phyloP scores from a whole-genome alignment of 2,888 invertebrate genomes.

The Mimumesa dahlbomi region DNA sequence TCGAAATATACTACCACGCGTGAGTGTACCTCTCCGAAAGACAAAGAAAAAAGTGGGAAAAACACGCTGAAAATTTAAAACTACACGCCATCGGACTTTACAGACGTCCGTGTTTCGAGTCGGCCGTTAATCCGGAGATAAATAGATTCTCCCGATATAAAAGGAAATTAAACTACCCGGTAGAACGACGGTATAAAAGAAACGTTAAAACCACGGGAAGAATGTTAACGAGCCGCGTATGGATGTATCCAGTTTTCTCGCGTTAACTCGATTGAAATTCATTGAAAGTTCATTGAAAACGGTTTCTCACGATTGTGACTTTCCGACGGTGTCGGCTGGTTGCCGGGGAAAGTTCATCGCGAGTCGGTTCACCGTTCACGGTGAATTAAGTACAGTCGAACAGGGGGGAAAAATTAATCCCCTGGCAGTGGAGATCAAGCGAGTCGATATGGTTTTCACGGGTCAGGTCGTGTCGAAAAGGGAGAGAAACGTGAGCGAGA shows the following conservation, averaged over 20 bases:
- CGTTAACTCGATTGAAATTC: conserved; percentile 15
- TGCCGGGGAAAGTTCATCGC: not conserved
- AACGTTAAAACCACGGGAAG: not conserved
- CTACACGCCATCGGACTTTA: too few species aligned
- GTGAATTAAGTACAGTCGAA: conserved; percentile 52
- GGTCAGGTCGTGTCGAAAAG: conserved; percentile 44
- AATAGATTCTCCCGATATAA: too few species aligned
- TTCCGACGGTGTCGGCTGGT: not conserved
- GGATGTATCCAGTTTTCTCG: not conserved
- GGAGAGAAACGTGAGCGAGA: conserved; percentile 8
- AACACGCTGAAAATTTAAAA: too few species aligned
- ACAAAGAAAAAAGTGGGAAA: too few species aligned
- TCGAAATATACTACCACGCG: too few species aligned
- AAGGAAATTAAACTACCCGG: too few species aligned
- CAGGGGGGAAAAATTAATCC: conserved; percentile 55
- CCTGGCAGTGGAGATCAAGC: conserved; percentile 48
- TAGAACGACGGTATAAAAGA: too few species aligned
- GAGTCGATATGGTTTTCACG: conserved; percentile 60
- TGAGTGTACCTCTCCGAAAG: too few species aligned
- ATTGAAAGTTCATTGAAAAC: too few species aligned
- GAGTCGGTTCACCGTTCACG: conserved; percentile 37
- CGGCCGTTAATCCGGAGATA: too few species aligned
- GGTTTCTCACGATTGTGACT: conserved; percentile 16
- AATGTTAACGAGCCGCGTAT: not conserved
- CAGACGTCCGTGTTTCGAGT: too few species aligned